Conservation (phyloP, 2,888 invertebrate species). For the Lapara coniferarum region DNA sequence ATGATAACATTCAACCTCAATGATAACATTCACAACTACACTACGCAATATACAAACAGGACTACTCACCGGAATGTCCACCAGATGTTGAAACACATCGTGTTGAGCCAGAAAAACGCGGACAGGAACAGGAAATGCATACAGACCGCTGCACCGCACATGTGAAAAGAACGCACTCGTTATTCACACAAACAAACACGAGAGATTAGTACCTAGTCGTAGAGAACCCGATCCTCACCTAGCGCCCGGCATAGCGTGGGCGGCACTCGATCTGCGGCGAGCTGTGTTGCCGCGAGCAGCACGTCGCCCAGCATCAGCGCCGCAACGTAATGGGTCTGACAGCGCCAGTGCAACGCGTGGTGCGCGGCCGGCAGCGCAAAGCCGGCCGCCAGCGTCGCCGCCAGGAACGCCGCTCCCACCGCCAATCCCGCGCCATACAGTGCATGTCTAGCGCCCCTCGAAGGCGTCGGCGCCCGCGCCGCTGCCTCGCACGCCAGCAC, state of each 20-base stretch:
- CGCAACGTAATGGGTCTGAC: conserved; percentile 93
- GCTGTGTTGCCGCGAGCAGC: conserved; percentile 90
- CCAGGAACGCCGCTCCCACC: conserved; percentile 91
- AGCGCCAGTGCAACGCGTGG: conserved; percentile 94
- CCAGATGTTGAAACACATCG: conserved; percentile 98
- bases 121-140: conserved; percentile 95
- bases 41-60: conserved; percentile 27
- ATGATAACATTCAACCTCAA: neutral
- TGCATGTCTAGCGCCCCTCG: conserved; percentile 86
- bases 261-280: conserved; percentile 85
- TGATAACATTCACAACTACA: neutral
- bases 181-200: conserved; percentile 25
- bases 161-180: conserved; percentile 46
- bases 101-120: conserved; percentile 96
- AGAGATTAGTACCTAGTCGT: neutral
- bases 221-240: conserved; percentile 81
- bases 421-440: conserved; percentile 91
- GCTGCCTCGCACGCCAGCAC: conserved; percentile 81
- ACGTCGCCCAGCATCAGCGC: conserved; percentile 92
- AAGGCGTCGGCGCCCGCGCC: conserved; percentile 63
- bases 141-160: conserved; percentile 86
- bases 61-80: conserved; percentile 93
- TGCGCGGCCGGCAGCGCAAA: conserved; percentile 91
- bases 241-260: conserved; percentile 86
- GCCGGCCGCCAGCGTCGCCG: conserved; percentile 91